These are phyloP conservation scores for Poecilia wingei DNA, from an alignment of 2,797 vertebrate genomes.

Conservation along the genomic window DNA sequence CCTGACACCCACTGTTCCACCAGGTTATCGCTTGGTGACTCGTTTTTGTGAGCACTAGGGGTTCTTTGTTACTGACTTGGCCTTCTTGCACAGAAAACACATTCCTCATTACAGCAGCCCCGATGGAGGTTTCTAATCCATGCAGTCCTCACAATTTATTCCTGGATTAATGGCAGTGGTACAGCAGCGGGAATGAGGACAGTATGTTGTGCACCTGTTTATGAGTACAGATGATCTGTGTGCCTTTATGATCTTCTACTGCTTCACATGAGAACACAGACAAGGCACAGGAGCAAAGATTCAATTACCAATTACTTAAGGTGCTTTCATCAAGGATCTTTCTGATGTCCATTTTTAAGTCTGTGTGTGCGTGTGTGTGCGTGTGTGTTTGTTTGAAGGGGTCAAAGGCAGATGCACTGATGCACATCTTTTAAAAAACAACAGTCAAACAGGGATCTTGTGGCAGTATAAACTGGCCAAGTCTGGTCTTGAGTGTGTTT, in stretches of 20 bases:
- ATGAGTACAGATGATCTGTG: conserved; percentile 35
- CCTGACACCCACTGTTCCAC: background rate
- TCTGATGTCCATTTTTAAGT: conserved; percentile 31
- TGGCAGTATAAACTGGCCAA: conserved; percentile 5
- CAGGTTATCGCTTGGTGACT: background rate
- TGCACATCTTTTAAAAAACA: conserved; percentile 51
- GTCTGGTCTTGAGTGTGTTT: conserved; percentile 37
- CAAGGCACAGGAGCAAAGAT: conserved; percentile 50
- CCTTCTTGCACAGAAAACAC: background rate
- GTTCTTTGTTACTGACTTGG: background rate
- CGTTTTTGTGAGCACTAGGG: background rate
- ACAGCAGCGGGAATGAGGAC: conserved; percentile 24
- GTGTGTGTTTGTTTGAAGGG: conserved; percentile 17
- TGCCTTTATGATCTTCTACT: conserved; percentile 27
- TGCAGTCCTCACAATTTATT: background rate
- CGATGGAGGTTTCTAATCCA: background rate
- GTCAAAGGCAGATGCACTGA: conserved; percentile 39
- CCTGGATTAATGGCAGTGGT: conserved; percentile 10
- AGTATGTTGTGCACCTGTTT: background rate
- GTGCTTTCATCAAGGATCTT: conserved; percentile 40
- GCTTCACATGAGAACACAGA: conserved; percentile 37
- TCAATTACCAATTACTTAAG: conserved; percentile 59
- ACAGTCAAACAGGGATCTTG: conserved; percentile 35
- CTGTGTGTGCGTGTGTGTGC: background rate
- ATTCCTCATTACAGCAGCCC: background rate